These are phyloP conservation scores for Anguilla marmorata DNA, from an alignment of 2,797 vertebrate species.

Conservation along the genomic window DNA sequence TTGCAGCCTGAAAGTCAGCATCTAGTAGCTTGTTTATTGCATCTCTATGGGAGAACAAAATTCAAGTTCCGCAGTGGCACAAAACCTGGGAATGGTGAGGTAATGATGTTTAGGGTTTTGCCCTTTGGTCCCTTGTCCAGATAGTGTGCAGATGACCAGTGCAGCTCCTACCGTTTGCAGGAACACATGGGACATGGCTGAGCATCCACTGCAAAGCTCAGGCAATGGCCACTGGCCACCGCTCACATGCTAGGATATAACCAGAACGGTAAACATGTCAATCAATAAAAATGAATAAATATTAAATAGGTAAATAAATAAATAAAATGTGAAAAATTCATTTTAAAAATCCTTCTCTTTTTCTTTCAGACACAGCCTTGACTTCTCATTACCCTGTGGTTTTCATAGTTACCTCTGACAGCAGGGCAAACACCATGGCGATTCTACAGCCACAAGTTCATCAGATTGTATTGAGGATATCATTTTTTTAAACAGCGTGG, in stretches of 20 bases:
- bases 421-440: slow-evolving; percentile 30
- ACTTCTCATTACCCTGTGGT: background rate
- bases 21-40: background rate
- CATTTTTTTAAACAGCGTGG: slow-evolving; percentile 43
- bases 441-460: slow-evolving; percentile 35
- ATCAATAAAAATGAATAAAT: too few species aligned
- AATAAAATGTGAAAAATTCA: background rate
- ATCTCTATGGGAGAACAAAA: background rate
- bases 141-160: background rate
- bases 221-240: too few species aligned
- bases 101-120: background rate
- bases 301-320: background rate
- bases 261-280: background rate
- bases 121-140: background rate
- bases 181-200: too few species aligned
- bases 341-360: background rate
- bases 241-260: background rate
- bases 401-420: background rate
- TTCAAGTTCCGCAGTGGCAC: background rate
- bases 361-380: background rate
- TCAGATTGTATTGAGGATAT: slow-evolving; percentile 44
- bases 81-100: background rate
- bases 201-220: too few species aligned
- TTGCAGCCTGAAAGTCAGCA: background rate
- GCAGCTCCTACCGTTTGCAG: too few species aligned